Conservation (phyloP, 2,888 invertebrate genomes). For the Kryphioiulus occultus region DNA sequence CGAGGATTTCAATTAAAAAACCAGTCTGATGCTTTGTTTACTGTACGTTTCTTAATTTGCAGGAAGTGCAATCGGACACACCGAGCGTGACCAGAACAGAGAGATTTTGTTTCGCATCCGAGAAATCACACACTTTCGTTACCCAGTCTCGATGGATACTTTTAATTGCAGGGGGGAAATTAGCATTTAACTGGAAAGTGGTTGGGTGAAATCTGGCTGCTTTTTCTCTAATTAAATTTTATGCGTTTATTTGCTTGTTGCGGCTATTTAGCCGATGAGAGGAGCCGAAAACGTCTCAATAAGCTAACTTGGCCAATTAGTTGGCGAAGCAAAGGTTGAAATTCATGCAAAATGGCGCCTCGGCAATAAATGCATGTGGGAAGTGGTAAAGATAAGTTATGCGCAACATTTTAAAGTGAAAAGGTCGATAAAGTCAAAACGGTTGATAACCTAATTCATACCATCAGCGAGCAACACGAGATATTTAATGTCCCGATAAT, state of each 20-base stretch:
- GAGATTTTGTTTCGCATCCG: neutral
- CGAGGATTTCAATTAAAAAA: neutral
- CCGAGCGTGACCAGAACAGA: neutral
- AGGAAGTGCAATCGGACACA: neutral
- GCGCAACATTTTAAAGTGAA: too few relatives aligned
- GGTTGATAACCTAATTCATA: too few relatives aligned
- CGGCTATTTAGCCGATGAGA: neutral
- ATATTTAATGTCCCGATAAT: too few relatives aligned
- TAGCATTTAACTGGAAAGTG: constrained; percentile 21
- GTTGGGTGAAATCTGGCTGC: neutral
- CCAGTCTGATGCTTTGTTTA: neutral
- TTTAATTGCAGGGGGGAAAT: constrained; percentile 33
- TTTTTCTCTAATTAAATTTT: neutral
- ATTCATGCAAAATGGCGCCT: neutral
- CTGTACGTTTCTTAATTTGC: neutral
- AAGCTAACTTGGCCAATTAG: neutral
- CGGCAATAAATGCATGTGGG: too few relatives aligned
- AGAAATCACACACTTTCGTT: neutral
- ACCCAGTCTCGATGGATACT: constrained; percentile 9
- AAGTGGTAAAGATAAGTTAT: too few relatives aligned
- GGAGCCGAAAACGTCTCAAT: neutral
- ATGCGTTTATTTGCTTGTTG: neutral
- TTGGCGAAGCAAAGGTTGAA: neutral
- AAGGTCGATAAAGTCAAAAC: too few relatives aligned
- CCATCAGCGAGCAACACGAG: too few relatives aligned